A percentile compares a stretch with the other conserved stretches of the same genome.
Conservation (phyloP, 2,797 vertebrate genomes). For the Kryptolebias ocellatus region DNA sequence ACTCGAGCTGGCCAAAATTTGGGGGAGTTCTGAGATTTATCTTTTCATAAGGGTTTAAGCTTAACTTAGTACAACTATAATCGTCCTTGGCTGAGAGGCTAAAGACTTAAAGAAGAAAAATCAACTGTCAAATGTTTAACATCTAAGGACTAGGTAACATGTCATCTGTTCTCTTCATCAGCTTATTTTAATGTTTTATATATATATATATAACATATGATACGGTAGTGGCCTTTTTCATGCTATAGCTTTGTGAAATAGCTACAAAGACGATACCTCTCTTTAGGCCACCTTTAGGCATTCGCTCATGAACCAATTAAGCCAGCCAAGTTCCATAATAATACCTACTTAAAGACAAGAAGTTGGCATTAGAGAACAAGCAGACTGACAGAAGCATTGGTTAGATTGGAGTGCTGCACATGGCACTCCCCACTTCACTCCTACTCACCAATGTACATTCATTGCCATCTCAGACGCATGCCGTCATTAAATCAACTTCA, state of each 20-base stretch:
- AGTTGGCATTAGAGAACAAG: not conserved
- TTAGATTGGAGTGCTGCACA: too few species aligned
- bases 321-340: not conserved
- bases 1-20: slow-evolving; percentile 39
- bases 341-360: not conserved
- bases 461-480: too few species aligned
- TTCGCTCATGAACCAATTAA: not conserved
- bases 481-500: too few species aligned
- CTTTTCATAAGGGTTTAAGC: not conserved
- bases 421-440: too few species aligned
- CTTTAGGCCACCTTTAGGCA: not conserved
- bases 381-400: not conserved
- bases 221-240: not conserved
- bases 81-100: too few species aligned
- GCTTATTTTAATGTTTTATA: too few species aligned
- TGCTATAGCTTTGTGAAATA: not conserved
- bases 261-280: not conserved
- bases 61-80: too few species aligned
- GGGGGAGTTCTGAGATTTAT: slow-evolving; percentile 38
- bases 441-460: not conserved
- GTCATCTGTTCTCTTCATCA: too few species aligned
- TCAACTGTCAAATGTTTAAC: too few species aligned
- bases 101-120: too few species aligned
- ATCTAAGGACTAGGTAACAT: too few species aligned
- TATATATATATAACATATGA: too few species aligned